Conservation (phyloP, 2,888 invertebrate genomes). For the Arrhopalites spinosus region DNA sequence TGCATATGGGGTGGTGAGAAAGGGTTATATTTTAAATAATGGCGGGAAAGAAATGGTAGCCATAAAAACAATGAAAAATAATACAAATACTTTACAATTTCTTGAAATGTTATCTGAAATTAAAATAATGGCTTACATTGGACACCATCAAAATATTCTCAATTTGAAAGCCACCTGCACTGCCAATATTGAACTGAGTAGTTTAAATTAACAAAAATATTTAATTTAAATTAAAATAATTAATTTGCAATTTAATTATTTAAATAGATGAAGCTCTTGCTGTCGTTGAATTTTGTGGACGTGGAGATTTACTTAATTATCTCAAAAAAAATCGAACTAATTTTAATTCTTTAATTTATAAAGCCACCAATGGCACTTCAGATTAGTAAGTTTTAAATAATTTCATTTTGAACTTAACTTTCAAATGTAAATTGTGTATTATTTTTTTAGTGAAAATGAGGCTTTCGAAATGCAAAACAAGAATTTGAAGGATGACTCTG, state of each 20-base stretch:
- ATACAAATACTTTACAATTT: background rate
- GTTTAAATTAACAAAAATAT: background rate
- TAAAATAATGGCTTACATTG: background rate
- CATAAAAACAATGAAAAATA: background rate
- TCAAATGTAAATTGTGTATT: background rate
- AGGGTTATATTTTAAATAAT: background rate
- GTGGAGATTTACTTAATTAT: background rate
- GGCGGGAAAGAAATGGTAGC: background rate
- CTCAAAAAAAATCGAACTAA: background rate
- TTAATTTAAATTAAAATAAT: background rate
- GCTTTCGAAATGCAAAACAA: background rate
- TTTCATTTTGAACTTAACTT: background rate
- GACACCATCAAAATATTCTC: background rate
- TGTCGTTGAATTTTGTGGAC: background rate
- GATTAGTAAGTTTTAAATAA: background rate
- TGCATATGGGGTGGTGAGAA: background rate
- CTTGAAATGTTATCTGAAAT: background rate
- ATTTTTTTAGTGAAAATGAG: background rate
- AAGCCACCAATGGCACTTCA: background rate
- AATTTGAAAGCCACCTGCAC: background rate
- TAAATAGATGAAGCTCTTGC: background rate
- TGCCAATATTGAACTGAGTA: background rate
- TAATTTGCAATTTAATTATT: background rate
- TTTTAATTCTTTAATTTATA: background rate
- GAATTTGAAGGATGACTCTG: background rate